phyloP scores from a whole-genome alignment of 2,888 invertebrate species.

The Barypeithes pellucidus region DNA sequence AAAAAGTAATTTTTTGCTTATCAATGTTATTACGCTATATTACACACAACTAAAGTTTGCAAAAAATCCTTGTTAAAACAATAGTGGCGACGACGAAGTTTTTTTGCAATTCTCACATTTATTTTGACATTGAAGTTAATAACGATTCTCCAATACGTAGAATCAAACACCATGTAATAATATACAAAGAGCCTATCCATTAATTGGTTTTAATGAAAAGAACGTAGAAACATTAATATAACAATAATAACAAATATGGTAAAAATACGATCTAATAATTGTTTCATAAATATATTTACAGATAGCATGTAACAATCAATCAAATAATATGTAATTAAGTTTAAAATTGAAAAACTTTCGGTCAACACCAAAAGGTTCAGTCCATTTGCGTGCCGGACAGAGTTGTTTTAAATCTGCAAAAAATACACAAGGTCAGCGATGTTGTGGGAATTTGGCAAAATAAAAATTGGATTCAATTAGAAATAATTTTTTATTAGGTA shows the following conservation, averaged over 20 bases:
- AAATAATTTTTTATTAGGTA: constrained; percentile 21
- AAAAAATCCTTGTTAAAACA: constrained; percentile 10
- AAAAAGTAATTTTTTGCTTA: not conserved
- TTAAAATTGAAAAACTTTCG: constrained; percentile 31
- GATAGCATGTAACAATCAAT: constrained; percentile 35
- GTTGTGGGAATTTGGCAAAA: constrained; percentile 35
- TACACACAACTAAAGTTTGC: not conserved
- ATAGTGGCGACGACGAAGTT: not conserved
- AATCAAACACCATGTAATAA: constrained; percentile 22
- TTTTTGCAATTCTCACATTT: constrained; percentile 5
- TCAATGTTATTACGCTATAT: not conserved
- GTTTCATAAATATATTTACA: constrained; percentile 30
- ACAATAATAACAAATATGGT: constrained; percentile 8
- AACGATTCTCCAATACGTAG: constrained; percentile 9
- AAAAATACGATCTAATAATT: constrained; percentile 26
- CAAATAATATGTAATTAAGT: constrained; percentile 27
- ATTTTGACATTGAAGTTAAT: constrained; percentile 11
- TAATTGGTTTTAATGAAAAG: constrained; percentile 20
- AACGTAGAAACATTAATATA: constrained; percentile 1
- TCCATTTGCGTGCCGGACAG: constrained; percentile 20
- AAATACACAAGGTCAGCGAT: constrained; percentile 34
- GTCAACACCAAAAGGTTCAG: constrained; percentile 22
- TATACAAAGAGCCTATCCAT: not conserved
- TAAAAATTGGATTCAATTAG: constrained; percentile 29
- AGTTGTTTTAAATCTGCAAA: constrained; percentile 33